phyloP scores from a whole-genome alignment of 1,140 invertebrate species.

The Panagrolaimus sp. region DNA sequence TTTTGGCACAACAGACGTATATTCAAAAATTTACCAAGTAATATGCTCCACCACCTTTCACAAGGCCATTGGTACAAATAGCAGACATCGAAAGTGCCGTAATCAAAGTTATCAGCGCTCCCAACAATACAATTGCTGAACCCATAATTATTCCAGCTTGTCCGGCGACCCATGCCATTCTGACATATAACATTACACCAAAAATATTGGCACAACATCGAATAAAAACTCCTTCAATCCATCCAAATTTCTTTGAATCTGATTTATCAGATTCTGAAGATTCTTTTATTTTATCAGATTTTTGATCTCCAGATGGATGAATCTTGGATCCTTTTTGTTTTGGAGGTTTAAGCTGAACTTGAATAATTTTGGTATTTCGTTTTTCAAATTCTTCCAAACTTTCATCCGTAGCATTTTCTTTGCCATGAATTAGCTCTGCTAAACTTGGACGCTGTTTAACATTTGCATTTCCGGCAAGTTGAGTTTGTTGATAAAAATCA shows the following conservation, averaged over 20 bases:
- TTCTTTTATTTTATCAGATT: neutral
- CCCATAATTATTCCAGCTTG: conserved; percentile 66
- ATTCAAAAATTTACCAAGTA: conserved; percentile 41
- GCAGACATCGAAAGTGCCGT: conserved; percentile 66
- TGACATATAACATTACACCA: conserved; percentile 67
- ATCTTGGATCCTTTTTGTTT: conserved; percentile 2
- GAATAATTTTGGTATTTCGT: neutral
- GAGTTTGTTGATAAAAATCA: conserved; percentile 7
- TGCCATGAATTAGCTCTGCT: neutral
- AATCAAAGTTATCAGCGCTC: conserved; percentile 60
- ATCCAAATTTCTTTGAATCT: conserved; percentile 34
- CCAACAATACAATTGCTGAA: neutral
- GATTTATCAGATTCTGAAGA: neutral
- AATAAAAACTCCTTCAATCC: conserved; percentile 50
- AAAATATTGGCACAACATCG: conserved; percentile 71
- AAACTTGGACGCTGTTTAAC: neutral
- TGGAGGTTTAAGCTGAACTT: neutral
- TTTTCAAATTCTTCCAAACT: neutral
- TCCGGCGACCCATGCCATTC: conserved; percentile 67
- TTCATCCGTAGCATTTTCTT: neutral
- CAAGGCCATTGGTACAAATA: conserved; percentile 65
- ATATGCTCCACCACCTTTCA: conserved; percentile 63
- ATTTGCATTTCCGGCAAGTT: neutral
- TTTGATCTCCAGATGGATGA: neutral
- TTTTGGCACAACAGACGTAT: too few relatives aligned